Base-by-base conservation (phyloP, 1,140 invertebrate species). In the Lucilia cuprina region DNA sequence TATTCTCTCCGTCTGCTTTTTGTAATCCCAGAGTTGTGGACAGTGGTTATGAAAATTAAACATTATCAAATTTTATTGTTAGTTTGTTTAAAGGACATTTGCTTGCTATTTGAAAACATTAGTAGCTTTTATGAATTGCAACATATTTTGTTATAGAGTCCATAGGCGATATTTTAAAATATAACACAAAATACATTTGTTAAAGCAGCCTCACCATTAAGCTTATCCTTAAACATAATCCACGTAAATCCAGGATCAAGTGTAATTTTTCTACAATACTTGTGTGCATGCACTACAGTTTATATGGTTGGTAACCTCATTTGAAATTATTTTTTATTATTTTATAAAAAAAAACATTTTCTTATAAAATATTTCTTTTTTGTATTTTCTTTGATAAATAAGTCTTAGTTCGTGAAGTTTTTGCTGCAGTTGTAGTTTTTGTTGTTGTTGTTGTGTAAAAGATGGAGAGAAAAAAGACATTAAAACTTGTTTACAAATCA, bases 401-500 rank as follows among this genome's bases (percentile, higher is more conserved):
- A 19, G 55, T 60, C n/a, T 12, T 10, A 25, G 17, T 25, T 70
- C 65, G 5, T 60, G 14, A 17, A 60, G 55, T 60, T 60, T 60
- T 60, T 70, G n/a, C n/a, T 14, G 14, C 5, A n/a, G 14, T 60
- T 7, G 13, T 60, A 60, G n/a, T 60, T 60, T 60, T 60, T 60
- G 17, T 70, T 70, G n/a, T 70, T 70, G 1, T n/a, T n/a, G 55
- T 60, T 7, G 65, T 65, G 60, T 70, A 70, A 70, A 41, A 60
- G 55, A 60, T 60, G 65, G 19, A 70, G 65, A 70, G 65, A 25
- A 70, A 70, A 70, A 21, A 70, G 65, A 70, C 21, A 70, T 70
- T 70, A 70, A 70, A 70, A 70, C 65, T 70, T 70, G 65, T 70
- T 70, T 70, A 70, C 65, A 70, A 70, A 70, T 70, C 65, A 70